Evolutionary conservation across 2,888 invertebrate species (phyloP).

Genomic region (Amaurobius ferox): DNA sequence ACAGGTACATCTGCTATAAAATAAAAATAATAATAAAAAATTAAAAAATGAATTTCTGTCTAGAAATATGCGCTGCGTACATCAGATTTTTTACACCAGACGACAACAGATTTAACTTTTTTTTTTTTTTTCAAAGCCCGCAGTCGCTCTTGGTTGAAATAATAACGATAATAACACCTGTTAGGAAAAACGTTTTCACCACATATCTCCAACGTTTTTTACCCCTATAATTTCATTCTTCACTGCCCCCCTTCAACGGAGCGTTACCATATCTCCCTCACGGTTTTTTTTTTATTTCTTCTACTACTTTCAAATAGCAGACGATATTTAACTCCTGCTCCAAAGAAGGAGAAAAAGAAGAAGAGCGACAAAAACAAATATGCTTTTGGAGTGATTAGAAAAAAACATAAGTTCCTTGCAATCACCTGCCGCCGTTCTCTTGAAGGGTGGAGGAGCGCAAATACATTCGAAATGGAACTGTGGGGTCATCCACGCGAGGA

Average conservation of each 20-base stretch:
- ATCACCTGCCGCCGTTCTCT: conserved; percentile 2
- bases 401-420: not conserved
- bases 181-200: not conserved
- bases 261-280: conserved; percentile 5
- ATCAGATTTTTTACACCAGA: too few relatives aligned
- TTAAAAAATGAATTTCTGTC: too few relatives aligned
- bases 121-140: too few relatives aligned
- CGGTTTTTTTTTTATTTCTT: not conserved
- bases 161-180: not conserved
- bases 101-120: too few relatives aligned
- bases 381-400: not conserved
- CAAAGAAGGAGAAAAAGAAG: not conserved
- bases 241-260: not conserved
- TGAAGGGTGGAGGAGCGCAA: not conserved
- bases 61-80: too few relatives aligned
- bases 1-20: too few relatives aligned
- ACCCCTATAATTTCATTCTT: conserved; percentile 3
- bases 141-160: too few relatives aligned
- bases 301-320: not conserved
- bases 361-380: not conserved
- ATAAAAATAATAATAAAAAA: too few relatives aligned
- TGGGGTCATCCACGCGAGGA: conserved; percentile 12
- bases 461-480: not conserved
- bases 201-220: not conserved
- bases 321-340: not conserved